Conservation (phyloP, 1,140 invertebrate species). For the Sinonovacula constricta region DNA sequence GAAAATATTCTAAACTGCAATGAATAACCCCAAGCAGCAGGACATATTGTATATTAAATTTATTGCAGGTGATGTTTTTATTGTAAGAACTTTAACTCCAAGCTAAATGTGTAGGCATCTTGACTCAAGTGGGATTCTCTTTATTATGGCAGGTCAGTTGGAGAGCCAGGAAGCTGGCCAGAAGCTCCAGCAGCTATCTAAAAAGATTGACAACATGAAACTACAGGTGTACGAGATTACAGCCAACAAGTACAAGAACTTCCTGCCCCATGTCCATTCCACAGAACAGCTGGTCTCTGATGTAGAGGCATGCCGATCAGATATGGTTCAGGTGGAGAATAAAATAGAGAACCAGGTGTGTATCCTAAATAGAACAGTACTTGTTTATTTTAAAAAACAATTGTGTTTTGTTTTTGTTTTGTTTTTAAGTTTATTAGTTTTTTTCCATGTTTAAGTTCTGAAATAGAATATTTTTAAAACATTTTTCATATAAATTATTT, state of each 20-base stretch:
- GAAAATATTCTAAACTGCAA: no score
- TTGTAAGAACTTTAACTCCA: not conserved
- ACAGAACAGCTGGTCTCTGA: slow-evolving; percentile 65
- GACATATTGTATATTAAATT: not conserved
- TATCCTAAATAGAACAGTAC: no score
- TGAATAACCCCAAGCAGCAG: no score
- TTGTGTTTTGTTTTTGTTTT: no score
- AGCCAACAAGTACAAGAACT: slow-evolving; percentile 68
- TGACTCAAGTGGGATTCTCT: not conserved
- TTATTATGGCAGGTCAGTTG: slow-evolving; percentile 67
- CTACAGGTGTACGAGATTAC: slow-evolving; percentile 72
- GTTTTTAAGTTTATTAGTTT: no score
- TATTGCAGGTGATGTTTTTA: not conserved
- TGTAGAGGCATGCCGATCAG: slow-evolving; percentile 60
- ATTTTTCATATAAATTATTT: no score
- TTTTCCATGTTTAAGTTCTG: no score
- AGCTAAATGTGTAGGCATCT: not conserved
- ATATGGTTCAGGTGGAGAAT: slow-evolving; percentile 67
- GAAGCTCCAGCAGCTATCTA: slow-evolving; percentile 72
- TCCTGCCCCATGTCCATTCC: slow-evolving; percentile 65
- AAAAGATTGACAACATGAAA: slow-evolving; percentile 72
- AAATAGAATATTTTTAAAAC: no score
- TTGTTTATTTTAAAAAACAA: no score
- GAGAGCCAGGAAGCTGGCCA: slow-evolving; percentile 72
- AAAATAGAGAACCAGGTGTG: slow-evolving; percentile 66